Conservation (phyloP, 2,113 vertebrate genomes). For the Tychaedon coryphoeus region DNA sequence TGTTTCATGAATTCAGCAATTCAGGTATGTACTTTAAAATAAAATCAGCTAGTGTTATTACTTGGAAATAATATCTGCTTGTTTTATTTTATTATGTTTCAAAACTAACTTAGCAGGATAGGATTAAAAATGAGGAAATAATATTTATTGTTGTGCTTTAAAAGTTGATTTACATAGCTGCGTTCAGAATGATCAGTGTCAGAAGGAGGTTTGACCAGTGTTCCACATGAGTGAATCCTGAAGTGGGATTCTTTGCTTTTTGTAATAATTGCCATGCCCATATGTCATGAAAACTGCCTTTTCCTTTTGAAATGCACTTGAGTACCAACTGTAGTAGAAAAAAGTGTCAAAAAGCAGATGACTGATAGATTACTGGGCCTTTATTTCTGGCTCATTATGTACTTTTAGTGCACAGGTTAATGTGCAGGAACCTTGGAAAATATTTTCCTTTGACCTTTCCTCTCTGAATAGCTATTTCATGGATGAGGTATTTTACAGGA, state of each 20-base stretch:
- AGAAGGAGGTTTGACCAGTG: not conserved
- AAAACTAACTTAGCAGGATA: not conserved
- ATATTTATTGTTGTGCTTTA: not conserved
- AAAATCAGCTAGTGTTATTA: not conserved
- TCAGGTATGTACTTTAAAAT: conserved; percentile 83
- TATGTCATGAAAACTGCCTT: not conserved
- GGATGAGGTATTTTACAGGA: not conserved
- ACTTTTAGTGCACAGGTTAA: not conserved
- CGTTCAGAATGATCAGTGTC: not conserved
- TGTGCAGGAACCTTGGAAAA: not conserved
- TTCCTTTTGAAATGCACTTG: not conserved
- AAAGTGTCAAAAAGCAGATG: not conserved
- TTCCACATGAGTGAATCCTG: not conserved
- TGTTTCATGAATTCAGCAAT: conserved; percentile 99
- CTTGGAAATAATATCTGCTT: not conserved
- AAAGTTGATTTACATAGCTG: not conserved
- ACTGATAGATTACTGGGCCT: not conserved
- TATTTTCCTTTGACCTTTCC: not conserved
- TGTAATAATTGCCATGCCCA: not conserved
- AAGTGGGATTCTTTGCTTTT: not conserved
- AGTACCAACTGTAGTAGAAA: not conserved
- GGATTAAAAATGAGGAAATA: not conserved
- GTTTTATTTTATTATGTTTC: not conserved
- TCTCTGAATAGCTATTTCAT: not conserved
- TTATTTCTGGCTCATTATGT: not conserved